Evolutionary conservation across 2,113 vertebrate genomes (phyloP), one percentile per base, ranked within the genome.

Genomic region (Archocentrus centrarchus): DNA sequence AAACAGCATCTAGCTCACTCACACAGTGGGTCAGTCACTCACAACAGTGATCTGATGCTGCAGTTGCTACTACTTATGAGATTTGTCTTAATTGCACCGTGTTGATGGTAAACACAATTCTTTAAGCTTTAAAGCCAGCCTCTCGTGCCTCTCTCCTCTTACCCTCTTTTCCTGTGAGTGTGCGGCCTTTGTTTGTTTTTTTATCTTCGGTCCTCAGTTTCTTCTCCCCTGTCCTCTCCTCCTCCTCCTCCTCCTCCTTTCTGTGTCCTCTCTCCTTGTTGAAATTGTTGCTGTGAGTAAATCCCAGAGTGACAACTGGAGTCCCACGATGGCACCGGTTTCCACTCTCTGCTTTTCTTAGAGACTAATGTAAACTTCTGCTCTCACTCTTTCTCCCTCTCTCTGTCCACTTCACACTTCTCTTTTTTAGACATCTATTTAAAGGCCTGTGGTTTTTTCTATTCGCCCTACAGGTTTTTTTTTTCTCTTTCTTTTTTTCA

Each of bases 371-470:
- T 63, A 63, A 92, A 91, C 62, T 92, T 90, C 82, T 90, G 83
- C 81, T 89, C 84, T 81, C 9, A 3, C 73, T 86, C 50, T 78
- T 82, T 82, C 35, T 73, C 44, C 44, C 35, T 77, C 32, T 80
- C 79, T 86, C 82, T 62, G 77, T 86, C 80, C 84, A 91, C 85
- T 94, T 92, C 93, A 85, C 93, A 94, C 93, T 93, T 95, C 93
- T 94, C 90, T 86, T 94, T 55, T 94, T 94, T 60, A 18, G 66
- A 11, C 32, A 11, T 90, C 91, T 93, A 93, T 93, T 94, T 91
- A 80, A 89, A 91, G 80, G 2, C n/a, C 17, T 83, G 86, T 86
- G 85, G 85, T 30, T 70, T 44, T 84, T 76, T 87, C 81, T 84
- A 30, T 76, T 68, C 3, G 62, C 41, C 66, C 44, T 59, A 53